phyloP scores from a whole-genome alignment of 2,888 invertebrate genomes.

The Megastigmus dorsalis region DNA sequence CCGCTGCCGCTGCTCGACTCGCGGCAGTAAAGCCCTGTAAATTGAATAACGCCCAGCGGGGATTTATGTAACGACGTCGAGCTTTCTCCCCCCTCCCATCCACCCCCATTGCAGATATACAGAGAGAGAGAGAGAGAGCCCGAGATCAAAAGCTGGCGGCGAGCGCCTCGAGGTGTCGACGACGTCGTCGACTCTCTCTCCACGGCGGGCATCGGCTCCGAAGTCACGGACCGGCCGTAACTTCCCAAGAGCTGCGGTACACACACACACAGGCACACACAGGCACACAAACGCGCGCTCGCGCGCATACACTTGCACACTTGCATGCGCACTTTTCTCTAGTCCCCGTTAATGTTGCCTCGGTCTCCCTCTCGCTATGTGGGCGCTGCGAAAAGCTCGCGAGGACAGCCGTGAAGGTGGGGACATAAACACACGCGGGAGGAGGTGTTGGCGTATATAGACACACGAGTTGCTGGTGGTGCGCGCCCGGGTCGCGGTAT shows the following conservation, averaged over 20 bases:
- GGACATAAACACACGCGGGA: not conserved
- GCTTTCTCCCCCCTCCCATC: conserved; percentile 8
- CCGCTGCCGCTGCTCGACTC: too few relatives aligned
- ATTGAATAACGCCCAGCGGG: conserved; percentile 58
- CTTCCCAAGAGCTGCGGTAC: not conserved
- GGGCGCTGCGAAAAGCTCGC: conserved; percentile 25
- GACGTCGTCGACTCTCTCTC: not conserved
- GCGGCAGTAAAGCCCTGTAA: conserved; percentile 56
- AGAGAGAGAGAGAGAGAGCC: not conserved
- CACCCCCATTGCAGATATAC: not conserved
- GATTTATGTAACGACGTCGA: conserved; percentile 57
- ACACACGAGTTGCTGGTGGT: too few relatives aligned
- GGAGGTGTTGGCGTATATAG: not conserved
- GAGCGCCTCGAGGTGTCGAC: not conserved
- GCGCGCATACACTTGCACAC: too few relatives aligned
- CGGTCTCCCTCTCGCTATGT: not conserved
- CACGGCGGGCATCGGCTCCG: conserved; percentile 15
- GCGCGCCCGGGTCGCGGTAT: too few relatives aligned
- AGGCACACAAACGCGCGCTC: too few relatives aligned
- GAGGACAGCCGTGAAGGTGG: too few relatives aligned
- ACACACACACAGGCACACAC: not conserved
- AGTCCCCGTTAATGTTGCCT: not conserved
- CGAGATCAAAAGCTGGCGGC: conserved; percentile 20
- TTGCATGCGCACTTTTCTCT: conserved; percentile 10
- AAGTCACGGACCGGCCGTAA: conserved; percentile 52